phyloP scores from a whole-genome alignment of 2,113 vertebrate species.

The Eira barbara region DNA sequence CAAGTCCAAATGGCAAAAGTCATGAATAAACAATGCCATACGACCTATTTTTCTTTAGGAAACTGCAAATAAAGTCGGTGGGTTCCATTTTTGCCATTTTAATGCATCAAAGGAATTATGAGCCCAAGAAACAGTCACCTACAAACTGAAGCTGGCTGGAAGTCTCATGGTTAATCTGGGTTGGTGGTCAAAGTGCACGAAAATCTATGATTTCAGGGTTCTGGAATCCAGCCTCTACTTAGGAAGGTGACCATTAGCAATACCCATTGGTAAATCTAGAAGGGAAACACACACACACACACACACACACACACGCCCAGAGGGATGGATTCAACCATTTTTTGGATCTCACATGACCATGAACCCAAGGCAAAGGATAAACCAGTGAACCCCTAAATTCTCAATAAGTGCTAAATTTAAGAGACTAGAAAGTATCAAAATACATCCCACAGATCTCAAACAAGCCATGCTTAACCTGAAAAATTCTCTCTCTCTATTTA shows the following conservation, averaged over 20 bases:
- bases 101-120: neutral
- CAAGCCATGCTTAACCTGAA: neutral
- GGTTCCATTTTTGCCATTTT: neutral
- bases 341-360: neutral
- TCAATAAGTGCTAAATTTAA: neutral
- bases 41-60: neutral
- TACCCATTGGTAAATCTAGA: neutral
- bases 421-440: neutral
- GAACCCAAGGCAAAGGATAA: constrained; percentile 3
- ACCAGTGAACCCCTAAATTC: neutral
- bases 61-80: neutral
- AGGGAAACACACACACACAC: neutral
- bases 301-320: neutral
- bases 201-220: neutral
- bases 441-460: neutral
- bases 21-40: neutral
- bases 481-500: neutral
- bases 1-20: constrained; percentile 11
- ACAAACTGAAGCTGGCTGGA: neutral
- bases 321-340: neutral
- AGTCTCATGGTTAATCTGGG: neutral
- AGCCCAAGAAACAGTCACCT: neutral
- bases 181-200: neutral
- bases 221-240: neutral
- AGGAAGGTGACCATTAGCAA: neutral